A percentile compares a stretch with the other conserved stretches of the same genome.
Conservation (phyloP, 2,113 vertebrate genomes). For the Seriola dumerili region DNA sequence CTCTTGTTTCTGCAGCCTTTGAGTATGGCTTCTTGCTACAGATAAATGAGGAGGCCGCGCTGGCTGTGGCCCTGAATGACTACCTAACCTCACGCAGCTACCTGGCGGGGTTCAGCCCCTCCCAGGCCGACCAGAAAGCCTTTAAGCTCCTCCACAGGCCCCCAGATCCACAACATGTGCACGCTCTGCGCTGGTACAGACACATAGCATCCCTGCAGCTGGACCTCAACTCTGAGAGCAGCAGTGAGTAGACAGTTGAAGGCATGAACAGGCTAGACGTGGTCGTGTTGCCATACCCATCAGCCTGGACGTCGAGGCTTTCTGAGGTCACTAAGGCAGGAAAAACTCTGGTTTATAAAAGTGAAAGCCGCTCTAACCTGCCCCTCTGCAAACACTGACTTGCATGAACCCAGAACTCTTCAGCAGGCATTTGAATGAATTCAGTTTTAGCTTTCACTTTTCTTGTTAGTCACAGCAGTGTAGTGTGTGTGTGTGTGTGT, state of each 20-base stretch:
- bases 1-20: conserved; percentile 93
- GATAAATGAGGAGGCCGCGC: conserved; percentile 89
- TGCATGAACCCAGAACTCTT: conserved; percentile 1
- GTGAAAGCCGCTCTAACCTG: background rate
- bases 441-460: background rate
- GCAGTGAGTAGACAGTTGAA: conserved; percentile 90
- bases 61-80: conserved; percentile 90
- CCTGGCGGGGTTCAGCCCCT: conserved; percentile 92
- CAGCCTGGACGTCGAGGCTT: conserved; percentile 4
- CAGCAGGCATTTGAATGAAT: background rate
- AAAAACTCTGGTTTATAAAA: too few species aligned
- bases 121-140: conserved; percentile 89
- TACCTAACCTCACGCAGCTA: conserved; percentile 96
- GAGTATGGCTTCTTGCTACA: conserved; percentile 91
- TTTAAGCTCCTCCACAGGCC: conserved; percentile 89
- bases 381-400: conserved; percentile 4
- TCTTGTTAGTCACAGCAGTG: background rate
- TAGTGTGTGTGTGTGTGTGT: too few species aligned
- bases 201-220: conserved; percentile 92
- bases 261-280: conserved; percentile 37
- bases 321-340: background rate
- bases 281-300: background rate
- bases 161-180: conserved; percentile 90
- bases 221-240: conserved; percentile 83
- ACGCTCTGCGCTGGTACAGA: conserved; percentile 96